Evolutionary conservation across 1,140 invertebrate genomes (phyloP).

Genomic region (Dreissena rostriformis): DNA sequence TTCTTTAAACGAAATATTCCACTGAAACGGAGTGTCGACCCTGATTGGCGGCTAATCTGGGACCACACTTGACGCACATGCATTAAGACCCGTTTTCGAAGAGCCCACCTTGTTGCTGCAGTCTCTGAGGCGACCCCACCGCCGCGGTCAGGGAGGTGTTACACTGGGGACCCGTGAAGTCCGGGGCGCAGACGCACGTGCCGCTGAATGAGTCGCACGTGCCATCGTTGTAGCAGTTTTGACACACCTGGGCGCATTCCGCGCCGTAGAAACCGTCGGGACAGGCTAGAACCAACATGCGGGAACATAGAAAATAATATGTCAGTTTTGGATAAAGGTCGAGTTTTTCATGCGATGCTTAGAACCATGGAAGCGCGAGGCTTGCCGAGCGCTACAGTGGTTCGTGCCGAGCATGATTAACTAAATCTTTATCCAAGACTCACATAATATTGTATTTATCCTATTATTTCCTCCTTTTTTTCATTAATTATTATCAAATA

Average conservation of each 20-base stretch:
- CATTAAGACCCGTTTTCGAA: neutral
- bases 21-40: too few species aligned
- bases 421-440: too few species aligned
- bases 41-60: neutral
- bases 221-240: constrained; percentile 62
- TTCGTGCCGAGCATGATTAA: too few species aligned
- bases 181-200: constrained; percentile 88
- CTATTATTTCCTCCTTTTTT: too few species aligned
- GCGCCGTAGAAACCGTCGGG: constrained; percentile 66
- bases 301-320: too few species aligned
- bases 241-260: constrained; percentile 66
- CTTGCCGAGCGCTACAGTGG: too few species aligned
- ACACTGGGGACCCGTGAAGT: constrained; percentile 88
- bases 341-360: too few species aligned
- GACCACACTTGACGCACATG: neutral
- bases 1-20: neutral
- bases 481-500: too few species aligned
- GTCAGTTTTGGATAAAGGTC: too few species aligned
- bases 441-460: too few species aligned
- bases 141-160: constrained; percentile 73
- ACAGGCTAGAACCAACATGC: constrained; percentile 52
- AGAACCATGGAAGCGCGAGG: too few species aligned
- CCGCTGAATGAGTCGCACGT: constrained; percentile 86
- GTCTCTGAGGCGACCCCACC: neutral
- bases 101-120: neutral